These are phyloP conservation scores for Trissolcus basalis DNA, from an alignment of 1,140 invertebrate species.

Conservation along the genomic window DNA sequence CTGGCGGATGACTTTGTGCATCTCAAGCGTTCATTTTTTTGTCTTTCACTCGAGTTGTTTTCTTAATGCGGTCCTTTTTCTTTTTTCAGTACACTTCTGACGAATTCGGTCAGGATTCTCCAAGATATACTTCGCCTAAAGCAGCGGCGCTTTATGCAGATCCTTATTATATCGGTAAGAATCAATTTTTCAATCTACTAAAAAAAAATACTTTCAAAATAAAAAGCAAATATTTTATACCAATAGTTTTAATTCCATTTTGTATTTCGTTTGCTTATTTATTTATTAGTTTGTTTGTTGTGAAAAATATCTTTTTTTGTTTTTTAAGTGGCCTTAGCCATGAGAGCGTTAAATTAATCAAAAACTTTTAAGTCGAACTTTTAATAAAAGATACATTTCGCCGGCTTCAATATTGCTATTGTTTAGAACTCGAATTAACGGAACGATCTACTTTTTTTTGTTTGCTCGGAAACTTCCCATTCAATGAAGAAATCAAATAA, in stretches of 20 bases:
- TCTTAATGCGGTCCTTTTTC: slow-evolving; percentile 39
- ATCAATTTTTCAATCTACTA: background rate
- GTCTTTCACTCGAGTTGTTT: background rate
- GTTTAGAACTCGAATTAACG: slow-evolving; percentile 69
- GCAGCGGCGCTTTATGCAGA: slow-evolving; percentile 76
- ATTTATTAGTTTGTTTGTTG: no score
- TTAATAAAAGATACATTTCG: slow-evolving; percentile 68
- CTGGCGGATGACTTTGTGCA: background rate
- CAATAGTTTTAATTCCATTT: no score
- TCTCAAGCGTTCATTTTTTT: background rate
- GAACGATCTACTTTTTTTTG: slow-evolving; percentile 1
- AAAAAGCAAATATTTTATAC: no score
- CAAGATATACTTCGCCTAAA: slow-evolving; percentile 90
- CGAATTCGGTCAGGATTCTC: slow-evolving; percentile 91
- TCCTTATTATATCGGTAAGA: slow-evolving; percentile 76
- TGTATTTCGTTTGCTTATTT: no score
- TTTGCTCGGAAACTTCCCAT: slow-evolving; percentile 21
- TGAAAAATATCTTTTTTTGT: slow-evolving; percentile 4
- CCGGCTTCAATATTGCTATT: slow-evolving; percentile 69
- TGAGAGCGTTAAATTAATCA: background rate
- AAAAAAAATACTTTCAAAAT: no score
- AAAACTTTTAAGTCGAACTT: slow-evolving; percentile 61
- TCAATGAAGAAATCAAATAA: background rate
- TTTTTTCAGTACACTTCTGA: slow-evolving; percentile 88
- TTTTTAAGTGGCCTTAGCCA: no score